Evolutionary conservation across 2,888 invertebrate genomes (phyloP).

Genomic region (Artemia sinica): DNA sequence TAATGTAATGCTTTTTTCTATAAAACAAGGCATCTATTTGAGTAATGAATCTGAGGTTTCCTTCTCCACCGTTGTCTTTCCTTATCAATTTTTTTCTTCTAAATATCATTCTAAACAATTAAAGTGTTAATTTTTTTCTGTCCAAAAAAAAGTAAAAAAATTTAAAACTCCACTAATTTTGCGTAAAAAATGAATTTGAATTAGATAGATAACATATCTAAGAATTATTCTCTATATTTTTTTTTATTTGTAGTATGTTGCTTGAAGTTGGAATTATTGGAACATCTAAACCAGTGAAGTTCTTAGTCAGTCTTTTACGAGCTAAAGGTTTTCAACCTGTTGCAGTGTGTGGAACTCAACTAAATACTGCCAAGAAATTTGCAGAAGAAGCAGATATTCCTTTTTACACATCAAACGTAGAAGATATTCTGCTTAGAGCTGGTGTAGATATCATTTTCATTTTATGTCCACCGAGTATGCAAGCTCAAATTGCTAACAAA

Average conservation of each 20-base stretch:
- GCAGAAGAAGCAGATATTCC: constrained; percentile 66
- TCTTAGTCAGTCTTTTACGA: constrained; percentile 68
- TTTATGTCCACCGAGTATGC: constrained; percentile 77
- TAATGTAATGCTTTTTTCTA: too few relatives aligned
- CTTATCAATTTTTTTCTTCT: too few relatives aligned
- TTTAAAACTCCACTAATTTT: too few relatives aligned
- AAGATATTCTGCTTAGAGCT: constrained; percentile 75
- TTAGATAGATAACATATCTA: too few relatives aligned
- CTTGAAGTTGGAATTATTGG: constrained; percentile 89
- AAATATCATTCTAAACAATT: too few relatives aligned
- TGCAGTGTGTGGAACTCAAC: constrained; percentile 79
- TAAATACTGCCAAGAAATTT: constrained; percentile 54
- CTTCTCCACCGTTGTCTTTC: too few relatives aligned
- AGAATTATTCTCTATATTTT: too few relatives aligned
- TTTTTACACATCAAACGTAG: constrained; percentile 73
- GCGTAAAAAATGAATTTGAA: too few relatives aligned
- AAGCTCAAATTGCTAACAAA: constrained; percentile 88
- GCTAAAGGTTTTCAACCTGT: constrained; percentile 84
- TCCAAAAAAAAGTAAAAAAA: too few relatives aligned
- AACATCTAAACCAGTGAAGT: constrained; percentile 64
- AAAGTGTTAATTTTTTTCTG: too few relatives aligned
- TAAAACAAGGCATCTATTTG: too few relatives aligned
- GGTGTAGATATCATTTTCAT: constrained; percentile 88
- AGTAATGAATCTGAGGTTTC: too few relatives aligned
- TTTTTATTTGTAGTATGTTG: constrained; percentile 42